Base-by-base conservation (phyloP, 2,113 vertebrate genomes). In the Holacanthus passer region DNA sequence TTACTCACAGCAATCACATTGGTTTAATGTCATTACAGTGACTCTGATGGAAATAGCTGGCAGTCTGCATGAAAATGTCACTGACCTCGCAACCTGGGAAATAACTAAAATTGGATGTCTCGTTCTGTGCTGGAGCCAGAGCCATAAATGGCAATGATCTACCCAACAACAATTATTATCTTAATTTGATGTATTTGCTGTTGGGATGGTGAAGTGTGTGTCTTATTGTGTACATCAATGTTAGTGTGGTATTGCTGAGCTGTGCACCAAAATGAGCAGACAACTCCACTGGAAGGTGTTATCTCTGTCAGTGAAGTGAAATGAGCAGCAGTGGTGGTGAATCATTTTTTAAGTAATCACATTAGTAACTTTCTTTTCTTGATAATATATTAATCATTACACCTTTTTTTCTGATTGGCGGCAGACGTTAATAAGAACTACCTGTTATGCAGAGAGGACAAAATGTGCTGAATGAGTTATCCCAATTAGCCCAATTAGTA, bases 41-140 rank as follows among this genome's bases (percentile, higher is more conserved):
- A 79, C 68, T 52, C 76, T 86, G 83, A 92, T 89, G 87, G 65
- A 77, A 87, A 81, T 70, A 65, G 73, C 76, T 71, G 66, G 59
- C 72, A 63, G 77, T 10, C 32, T 43, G 67, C 70, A 48, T 7
- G 35, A 39, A 69, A 77, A 77, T 55, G 83, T 78, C 72, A 79
- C 70, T 73, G 88, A 79, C 84, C 84, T 82, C 19, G 7, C 22
- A 53, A 48, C 35, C 50, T 73, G 59, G 55, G 66, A 22, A 11
- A 19, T 27, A 52, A 72, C 43, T 27, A 24, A 41, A 70, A 73
- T 29, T 59, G 52, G 45, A 78, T 67, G 39, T 62, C 24, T n/a
- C 32, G 5, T 50, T 41, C 63, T 35, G 16, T 52, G 43, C 16
- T 74, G 37, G 62, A 89, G 74, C 58, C 60, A 31, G 17, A 76